phyloP scores from a whole-genome alignment of 2,888 invertebrate genomes.

The Coenonympha arcania region DNA sequence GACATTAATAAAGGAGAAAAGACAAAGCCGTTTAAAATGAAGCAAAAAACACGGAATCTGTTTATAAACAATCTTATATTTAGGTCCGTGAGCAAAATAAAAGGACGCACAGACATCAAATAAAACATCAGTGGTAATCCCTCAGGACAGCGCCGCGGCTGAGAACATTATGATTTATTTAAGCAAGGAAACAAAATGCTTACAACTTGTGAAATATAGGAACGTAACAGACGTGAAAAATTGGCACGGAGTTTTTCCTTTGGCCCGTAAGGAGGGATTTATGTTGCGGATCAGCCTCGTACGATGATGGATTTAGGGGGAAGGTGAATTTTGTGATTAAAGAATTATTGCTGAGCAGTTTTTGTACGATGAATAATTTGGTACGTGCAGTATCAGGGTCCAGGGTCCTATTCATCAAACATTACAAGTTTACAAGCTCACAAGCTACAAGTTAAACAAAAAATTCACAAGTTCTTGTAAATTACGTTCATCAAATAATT shows the following conservation, averaged over 20 bases:
- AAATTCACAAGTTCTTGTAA: too few relatives aligned
- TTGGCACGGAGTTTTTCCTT: slow-evolving; percentile 11
- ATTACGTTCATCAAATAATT: too few relatives aligned
- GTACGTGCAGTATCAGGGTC: too few relatives aligned
- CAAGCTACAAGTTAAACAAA: too few relatives aligned
- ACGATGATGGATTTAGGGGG: background rate
- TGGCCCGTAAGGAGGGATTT: slow-evolving; percentile 7
- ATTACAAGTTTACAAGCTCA: too few relatives aligned
- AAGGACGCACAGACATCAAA: slow-evolving; percentile 47
- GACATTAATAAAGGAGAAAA: slow-evolving; percentile 17
- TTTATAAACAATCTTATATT: slow-evolving; percentile 32
- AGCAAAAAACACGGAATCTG: slow-evolving; percentile 19
- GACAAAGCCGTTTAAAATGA: slow-evolving; percentile 5
- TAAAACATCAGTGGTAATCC: slow-evolving; percentile 51
- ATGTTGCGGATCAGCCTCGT: slow-evolving; percentile 9
- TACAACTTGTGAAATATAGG: slow-evolving; percentile 32
- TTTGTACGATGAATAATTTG: too few relatives aligned
- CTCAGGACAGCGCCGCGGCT: slow-evolving; percentile 35
- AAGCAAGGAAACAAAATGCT: slow-evolving; percentile 35
- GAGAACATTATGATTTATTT: slow-evolving; percentile 53
- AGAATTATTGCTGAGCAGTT: too few relatives aligned
- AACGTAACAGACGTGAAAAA: slow-evolving; percentile 28
- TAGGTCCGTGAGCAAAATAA: slow-evolving; percentile 29
- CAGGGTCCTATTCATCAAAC: too few relatives aligned
- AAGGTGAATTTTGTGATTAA: background rate